Base-by-base conservation (phyloP, 2,797 vertebrate species). In the Chrosomus eos region DNA sequence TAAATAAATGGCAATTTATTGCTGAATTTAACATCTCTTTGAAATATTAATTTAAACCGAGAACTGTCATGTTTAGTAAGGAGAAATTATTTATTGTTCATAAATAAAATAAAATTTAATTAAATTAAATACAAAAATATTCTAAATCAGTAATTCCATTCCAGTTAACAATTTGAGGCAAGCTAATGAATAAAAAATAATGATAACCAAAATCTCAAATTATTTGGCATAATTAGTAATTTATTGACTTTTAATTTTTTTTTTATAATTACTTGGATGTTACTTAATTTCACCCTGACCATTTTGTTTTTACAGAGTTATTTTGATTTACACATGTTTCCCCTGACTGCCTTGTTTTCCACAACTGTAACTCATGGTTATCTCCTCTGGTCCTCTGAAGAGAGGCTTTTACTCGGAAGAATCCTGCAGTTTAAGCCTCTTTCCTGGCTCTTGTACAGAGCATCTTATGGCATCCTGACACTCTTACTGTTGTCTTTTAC, bases 301-400 rank as follows among this genome's bases (percentile, higher is more conserved):
- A 13, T 82, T 62, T 72, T n/a, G 68, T 72, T 45, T 28, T 81
- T 11, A 3, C 28, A 43, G 53, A 64, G 10, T 48, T 26, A 26
- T 51, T 74, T 26, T 51, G 81, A 82, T 82, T 74, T 64, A 66
- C 31, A 74, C 6, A 8, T 14, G 40, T 76, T 82, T 80, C 28
- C 36, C 10, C 7, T 11, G 21, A 13, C 28, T 36, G 23, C 26
- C 33, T 74, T 64, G 33, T 53, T 58, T 78, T 67, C 79, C 78
- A 87, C 87, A 83, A 83, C 81, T 86, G 43, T 78, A 84, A 67
- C 16, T 79, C 75, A 77, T 82, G 86, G 71, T 73, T 62, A 83
- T 81, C 60, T 80, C 28, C 14, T n/a, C 18, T 21, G 77, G 71
- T 87, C 88, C 66, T 86, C 77, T 88, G 83, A 86, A 88, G 90